Evolutionary conservation across 1,140 invertebrate genomes (phyloP).

Genomic region (Tachypleus tridentatus): DNA sequence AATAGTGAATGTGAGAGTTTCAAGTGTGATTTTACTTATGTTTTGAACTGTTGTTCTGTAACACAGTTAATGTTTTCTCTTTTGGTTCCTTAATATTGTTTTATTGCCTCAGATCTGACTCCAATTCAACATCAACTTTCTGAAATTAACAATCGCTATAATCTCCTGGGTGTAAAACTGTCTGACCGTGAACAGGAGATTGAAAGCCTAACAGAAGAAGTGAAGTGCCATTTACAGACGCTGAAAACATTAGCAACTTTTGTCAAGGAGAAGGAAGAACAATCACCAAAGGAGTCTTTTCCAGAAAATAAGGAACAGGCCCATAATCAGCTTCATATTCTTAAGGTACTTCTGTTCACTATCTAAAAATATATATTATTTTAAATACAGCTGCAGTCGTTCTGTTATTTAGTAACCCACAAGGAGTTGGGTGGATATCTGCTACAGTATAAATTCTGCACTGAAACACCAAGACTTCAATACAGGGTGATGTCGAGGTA

Average conservation of each 20-base stretch:
- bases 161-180: conserved; percentile 72
- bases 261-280: conserved; percentile 64
- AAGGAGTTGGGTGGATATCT: too few species aligned
- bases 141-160: conserved; percentile 87
- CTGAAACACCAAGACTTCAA: too few species aligned
- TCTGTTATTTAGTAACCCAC: too few species aligned
- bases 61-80: background rate
- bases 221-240: conserved; percentile 71
- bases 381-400: too few species aligned
- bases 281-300: conserved; percentile 60
- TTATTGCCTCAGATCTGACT: conserved; percentile 51
- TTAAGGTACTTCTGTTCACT: conserved; percentile 55
- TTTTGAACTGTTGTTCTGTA: too few species aligned
- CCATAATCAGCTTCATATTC: conserved; percentile 71
- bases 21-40: too few species aligned
- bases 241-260: conserved; percentile 59
- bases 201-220: conserved; percentile 64
- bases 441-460: too few species aligned
- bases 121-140: conserved; percentile 82
- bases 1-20: too few species aligned
- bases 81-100: background rate
- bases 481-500: too few species aligned
- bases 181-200: conserved; percentile 76
- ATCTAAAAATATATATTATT: too few species aligned
- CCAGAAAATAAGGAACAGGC: conserved; percentile 82